Conservation (phyloP, 2,113 vertebrate species). For the Callopanchax toddi region DNA sequence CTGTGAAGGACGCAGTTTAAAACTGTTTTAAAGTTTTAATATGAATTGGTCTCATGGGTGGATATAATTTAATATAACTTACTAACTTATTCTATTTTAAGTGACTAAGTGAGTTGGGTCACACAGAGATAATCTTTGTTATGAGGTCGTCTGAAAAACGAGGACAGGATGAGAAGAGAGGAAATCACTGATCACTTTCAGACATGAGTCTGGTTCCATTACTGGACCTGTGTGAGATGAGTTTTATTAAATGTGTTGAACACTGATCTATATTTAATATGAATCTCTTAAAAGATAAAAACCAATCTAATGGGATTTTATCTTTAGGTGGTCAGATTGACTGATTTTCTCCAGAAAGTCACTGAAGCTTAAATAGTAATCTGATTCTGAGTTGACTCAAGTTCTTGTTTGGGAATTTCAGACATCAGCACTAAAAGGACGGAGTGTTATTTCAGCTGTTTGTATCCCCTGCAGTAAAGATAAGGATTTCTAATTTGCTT, state of each 20-base stretch:
- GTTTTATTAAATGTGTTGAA: no score
- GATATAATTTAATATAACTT: constrained; percentile 6
- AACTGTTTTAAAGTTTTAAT: not conserved
- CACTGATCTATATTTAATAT: no score
- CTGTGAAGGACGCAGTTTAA: not conserved
- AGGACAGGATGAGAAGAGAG: not conserved
- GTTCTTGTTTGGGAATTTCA: constrained; percentile 7
- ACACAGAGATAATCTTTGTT: not conserved
- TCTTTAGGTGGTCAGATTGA: no score
- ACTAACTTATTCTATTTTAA: constrained; percentile 6
- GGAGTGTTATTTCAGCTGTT: not conserved
- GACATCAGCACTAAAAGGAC: not conserved
- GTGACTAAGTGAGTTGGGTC: no score
- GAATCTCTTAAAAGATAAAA: not conserved
- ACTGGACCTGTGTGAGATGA: no score
- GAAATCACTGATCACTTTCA: not conserved
- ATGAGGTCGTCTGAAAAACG: not conserved
- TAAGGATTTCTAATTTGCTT: constrained; percentile 9
- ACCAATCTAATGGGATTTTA: not conserved
- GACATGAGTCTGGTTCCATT: not conserved
- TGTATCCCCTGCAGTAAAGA: constrained; percentile 23
- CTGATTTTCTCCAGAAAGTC: no score
- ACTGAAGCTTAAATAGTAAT: not conserved
- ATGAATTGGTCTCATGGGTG: not conserved
- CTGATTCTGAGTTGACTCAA: not conserved